These are phyloP conservation scores for Phasia obesa DNA, from an alignment of 2,888 invertebrate genomes.

Conservation along the genomic window DNA sequence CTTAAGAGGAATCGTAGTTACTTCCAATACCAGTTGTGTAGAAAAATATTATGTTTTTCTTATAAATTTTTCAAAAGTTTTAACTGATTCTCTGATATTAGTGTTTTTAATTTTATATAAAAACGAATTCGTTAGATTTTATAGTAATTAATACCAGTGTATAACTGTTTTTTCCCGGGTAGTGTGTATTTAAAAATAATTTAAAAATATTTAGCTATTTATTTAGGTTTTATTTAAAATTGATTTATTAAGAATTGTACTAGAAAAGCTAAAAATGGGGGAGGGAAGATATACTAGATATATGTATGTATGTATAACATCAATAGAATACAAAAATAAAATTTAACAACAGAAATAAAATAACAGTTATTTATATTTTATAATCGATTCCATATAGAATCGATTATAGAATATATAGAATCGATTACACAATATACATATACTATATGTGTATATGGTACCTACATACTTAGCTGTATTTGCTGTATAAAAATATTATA, in stretches of 20 bases:
- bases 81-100: too few species aligned
- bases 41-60: too few species aligned
- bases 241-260: constrained; percentile 23
- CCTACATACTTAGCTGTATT: constrained; percentile 21
- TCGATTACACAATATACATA: background rate
- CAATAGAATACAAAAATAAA: constrained; percentile 62
- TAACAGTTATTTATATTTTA: too few species aligned
- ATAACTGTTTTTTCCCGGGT: too few species aligned
- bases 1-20: too few species aligned
- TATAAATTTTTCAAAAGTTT: too few species aligned
- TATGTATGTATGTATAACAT: constrained; percentile 26
- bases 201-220: background rate
- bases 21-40: too few species aligned
- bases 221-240: background rate
- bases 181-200: background rate
- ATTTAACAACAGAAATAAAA: constrained; percentile 59
- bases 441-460: constrained; percentile 10
- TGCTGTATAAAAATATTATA: constrained; percentile 23
- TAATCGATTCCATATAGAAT: too few species aligned
- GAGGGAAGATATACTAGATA: constrained; percentile 39
- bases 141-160: too few species aligned
- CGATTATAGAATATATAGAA: constrained; percentile 37
- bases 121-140: too few species aligned
- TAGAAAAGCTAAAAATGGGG: constrained; percentile 39
- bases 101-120: too few species aligned